Evolutionary conservation across 2,113 vertebrate genomes (phyloP), one percentile per base, ranked within the genome.

Genomic region (Stictonetta naevosa): DNA sequence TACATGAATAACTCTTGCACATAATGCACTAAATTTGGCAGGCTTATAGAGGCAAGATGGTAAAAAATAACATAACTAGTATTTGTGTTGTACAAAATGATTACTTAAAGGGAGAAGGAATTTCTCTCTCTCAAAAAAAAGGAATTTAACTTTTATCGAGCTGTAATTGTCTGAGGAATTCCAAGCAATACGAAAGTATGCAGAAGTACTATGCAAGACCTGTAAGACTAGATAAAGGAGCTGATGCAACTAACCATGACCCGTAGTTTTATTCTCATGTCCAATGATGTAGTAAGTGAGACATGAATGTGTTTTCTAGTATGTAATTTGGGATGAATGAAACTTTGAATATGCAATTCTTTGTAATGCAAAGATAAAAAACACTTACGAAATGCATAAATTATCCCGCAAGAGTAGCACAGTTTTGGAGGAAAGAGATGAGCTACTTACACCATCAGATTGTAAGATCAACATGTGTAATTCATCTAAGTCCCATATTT

Each of bases 361-460:
- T 88, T 29, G 19, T 75, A 92, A 92, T 80, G 52, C 59, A 17
- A n/a, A 86, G 38, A 90, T 71, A 84, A 83, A 88, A 86, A 86
- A 16, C 68, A 63, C 66, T 81, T 71, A 46, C 6, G 29, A 95
- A 88, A 63, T 0, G 7, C 59, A 85, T 16, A 50, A 83, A 80
- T 88, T 62, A 73, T 42, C 76, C 40, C 62, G 44, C 26, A 29
- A 56, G 56, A 20, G 67, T 23, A 63, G n/a, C 31, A 76, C 14
- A 26, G 26, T 67, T 97, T 68, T 46, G 36, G 72, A 94, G 72
- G 73, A 59, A 91, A 91, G 60, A 38, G 77, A 90, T 28, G 53
- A 92, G 78, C 40, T 50, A 36, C 66, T 94, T 80, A 80, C 62
- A 79, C 58, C 50, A 44, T 66, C 78, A 90, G 76, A 40, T 4